A percentile compares a stretch with the other conserved stretches of the same genome.
Conservation (phyloP, 2,797 vertebrate species). For the Squalus acanthias region DNA sequence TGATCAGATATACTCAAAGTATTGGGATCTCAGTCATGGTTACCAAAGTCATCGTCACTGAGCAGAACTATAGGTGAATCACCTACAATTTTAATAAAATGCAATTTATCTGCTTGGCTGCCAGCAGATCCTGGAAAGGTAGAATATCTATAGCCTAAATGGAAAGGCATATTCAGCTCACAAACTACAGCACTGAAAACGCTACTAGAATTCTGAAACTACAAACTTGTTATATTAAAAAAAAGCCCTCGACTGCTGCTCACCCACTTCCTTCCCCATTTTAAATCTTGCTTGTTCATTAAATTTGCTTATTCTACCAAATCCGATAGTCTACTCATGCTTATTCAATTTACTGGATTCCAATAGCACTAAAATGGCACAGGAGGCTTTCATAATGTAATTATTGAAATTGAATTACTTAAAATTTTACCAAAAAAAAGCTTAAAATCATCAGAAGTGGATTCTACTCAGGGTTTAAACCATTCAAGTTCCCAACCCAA, state of each 20-base stretch:
- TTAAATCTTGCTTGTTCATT: not conserved
- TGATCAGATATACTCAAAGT: not conserved
- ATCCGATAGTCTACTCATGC: not conserved
- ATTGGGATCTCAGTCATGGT: not conserved
- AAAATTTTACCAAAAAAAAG: not conserved
- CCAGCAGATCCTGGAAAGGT: not conserved
- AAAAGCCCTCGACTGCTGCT: not conserved
- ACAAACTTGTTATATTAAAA: not conserved
- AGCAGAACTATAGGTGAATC: not conserved
- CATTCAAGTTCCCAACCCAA: not conserved
- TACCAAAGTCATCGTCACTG: not conserved
- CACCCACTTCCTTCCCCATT: not conserved
- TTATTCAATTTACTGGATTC: not conserved
- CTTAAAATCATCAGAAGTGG: not conserved
- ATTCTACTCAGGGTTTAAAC: not conserved
- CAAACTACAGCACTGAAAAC: not conserved
- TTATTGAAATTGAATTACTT: not conserved
- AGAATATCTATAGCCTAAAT: not conserved
- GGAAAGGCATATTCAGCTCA: not conserved
- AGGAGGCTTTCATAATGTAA: too few relatives aligned
- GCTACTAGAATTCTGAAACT: not conserved
- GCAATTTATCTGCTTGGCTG: not conserved
- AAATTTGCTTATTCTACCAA: not conserved
- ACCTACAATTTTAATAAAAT: not conserved
- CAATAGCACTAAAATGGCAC: not conserved